Evolutionary conservation across 2,113 vertebrate species (phyloP), one percentile per base, ranked within the genome.

Genomic region (Bambusicola thoracicus): DNA sequence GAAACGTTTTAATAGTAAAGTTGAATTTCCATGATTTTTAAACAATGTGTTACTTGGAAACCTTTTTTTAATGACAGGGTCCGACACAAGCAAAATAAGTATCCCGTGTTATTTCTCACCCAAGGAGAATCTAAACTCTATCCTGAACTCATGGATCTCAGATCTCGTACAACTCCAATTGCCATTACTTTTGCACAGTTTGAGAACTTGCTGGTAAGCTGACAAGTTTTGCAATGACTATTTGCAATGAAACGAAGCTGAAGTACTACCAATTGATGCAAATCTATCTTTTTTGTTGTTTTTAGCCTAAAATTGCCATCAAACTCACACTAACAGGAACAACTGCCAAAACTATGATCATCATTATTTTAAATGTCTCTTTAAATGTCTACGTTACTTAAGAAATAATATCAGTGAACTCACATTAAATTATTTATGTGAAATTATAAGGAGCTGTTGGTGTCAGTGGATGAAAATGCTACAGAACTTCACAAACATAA

Each of bases 141-240:
- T 53, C 99, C 99, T 30, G 99, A 99, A 91, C 95, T 99, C 17
- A 99, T 99, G 99, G 99, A 99, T 96, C 97, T 99, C 70, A 97
- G 99, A 76, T 99, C 98, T 96, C 98, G 98, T 91, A 98, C 98
- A 82, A 99, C 99, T 30, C 96, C 98, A 51, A 98, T 99, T 67
- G 99, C 99, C 88, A 98, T 99, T 92, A 99, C 98, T 93, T 99
- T 99, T 89, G 99, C 99, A 82, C 98, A 99, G 95, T 99, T 99
- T 96, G 99, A 99, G 97, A 99, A 99, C 95, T 97, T 99, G 69
- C 97, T 99, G 98, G 99, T 99, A 97, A 98, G 98, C 82, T 90
- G 55, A 75, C 5, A 32, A 19, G 6, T 55, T 48, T 53, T 62
- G 29, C 8, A 43, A 20, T 44, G 65, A 9, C 32, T 43, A n/a